phyloP scores from a whole-genome alignment of 2,113 vertebrate genomes.

The Tupaia chinensis region DNA sequence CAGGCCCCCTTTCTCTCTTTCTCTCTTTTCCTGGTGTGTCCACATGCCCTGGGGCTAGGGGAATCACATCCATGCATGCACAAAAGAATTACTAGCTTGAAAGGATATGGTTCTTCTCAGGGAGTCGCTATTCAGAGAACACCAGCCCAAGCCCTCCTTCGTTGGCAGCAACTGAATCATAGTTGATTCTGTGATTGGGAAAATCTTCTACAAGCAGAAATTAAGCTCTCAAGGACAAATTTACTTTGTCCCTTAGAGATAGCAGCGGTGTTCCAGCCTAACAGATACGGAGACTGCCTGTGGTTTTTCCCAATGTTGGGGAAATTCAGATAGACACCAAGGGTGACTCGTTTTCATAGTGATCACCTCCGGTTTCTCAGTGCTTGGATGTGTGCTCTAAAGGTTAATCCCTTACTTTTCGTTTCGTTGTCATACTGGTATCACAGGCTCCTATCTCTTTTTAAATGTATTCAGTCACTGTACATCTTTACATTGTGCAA shows the following conservation, averaged over 20 bases:
- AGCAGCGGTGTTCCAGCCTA: not conserved
- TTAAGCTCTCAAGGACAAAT: not conserved
- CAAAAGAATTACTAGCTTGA: not conserved
- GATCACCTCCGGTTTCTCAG: not conserved
- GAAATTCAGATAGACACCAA: fast-evolving
- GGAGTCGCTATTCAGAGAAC: not conserved
- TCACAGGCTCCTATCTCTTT: no score
- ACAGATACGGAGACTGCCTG: not conserved
- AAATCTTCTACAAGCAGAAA: not conserved
- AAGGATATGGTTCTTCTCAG: not conserved
- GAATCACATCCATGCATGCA: no score
- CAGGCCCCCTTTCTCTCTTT: no score
- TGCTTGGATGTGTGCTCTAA: not conserved
- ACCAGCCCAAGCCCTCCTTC: not conserved
- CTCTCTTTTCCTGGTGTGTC: no score
- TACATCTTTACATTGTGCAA: no score
- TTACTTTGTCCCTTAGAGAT: not conserved
- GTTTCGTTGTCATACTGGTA: not conserved
- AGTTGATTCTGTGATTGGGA: not conserved
- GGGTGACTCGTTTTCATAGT: not conserved
- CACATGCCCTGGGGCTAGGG: no score
- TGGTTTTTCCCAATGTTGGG: not conserved
- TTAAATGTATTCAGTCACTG: no score
- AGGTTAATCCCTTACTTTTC: not conserved
- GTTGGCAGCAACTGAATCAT: not conserved